phyloP scores from a whole-genome alignment of 2,113 vertebrate genomes.

The Tragelaphus buxtoni region DNA sequence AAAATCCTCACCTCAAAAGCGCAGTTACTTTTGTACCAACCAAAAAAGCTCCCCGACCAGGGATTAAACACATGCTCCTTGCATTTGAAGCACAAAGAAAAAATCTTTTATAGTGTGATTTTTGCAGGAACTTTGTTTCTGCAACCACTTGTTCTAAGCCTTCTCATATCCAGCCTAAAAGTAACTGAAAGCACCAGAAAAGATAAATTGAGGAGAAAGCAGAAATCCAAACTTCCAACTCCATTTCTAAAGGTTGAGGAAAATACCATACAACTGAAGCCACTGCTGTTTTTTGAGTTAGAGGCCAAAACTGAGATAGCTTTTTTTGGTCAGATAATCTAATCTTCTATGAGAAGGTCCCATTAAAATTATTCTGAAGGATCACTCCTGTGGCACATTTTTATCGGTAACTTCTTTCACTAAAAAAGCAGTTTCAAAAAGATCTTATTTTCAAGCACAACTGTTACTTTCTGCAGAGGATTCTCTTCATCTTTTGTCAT shows the following conservation, averaged over 20 bases:
- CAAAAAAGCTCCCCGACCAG: neutral
- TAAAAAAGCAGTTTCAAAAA: slow-evolving; percentile 74
- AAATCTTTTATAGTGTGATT: neutral
- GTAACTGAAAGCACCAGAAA: slow-evolving; percentile 31
- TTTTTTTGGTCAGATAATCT: slow-evolving; percentile 74
- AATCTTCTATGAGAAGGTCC: slow-evolving; percentile 71
- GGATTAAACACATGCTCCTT: neutral
- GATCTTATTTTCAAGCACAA: slow-evolving; percentile 34
- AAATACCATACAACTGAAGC: slow-evolving; percentile 59
- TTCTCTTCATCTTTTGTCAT: slow-evolving; percentile 24
- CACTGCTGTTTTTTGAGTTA: slow-evolving; percentile 35
- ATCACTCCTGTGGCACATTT: slow-evolving; percentile 60
- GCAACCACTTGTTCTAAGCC: slow-evolving; percentile 25
- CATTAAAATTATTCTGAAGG: slow-evolving; percentile 71
- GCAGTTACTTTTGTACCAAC: neutral
- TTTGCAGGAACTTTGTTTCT: slow-evolving; percentile 27
- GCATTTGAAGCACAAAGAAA: neutral
- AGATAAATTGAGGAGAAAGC: slow-evolving; percentile 29
- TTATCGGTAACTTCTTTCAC: slow-evolving; percentile 79
- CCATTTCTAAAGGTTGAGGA: slow-evolving; percentile 60
- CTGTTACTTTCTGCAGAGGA: neutral
- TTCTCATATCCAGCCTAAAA: slow-evolving; percentile 54
- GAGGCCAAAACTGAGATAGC: slow-evolving; percentile 26
- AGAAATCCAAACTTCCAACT: slow-evolving; percentile 13
- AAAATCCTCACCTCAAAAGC: neutral